Base-by-base conservation (phyloP, 1,140 invertebrate species). In the Colletes gigas region DNA sequence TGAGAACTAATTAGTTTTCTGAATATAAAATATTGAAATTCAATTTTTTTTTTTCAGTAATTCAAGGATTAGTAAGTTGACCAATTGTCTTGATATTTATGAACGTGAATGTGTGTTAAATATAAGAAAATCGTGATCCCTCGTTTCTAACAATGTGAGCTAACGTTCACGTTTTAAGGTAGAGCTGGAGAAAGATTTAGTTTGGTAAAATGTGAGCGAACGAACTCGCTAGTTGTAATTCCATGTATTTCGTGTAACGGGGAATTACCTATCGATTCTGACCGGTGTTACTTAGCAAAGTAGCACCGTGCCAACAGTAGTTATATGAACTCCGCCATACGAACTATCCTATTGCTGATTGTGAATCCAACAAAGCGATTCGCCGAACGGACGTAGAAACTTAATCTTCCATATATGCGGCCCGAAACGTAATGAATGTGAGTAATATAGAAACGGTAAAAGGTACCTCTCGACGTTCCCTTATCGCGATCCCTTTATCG, bases 331-430 rank as follows among this genome's bases (percentile, higher is more conserved):
- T 74, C 17, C 57, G 59, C 62, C 63, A 63, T 69, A 79, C 73
- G 83, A 83, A 83, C 80, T 79, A 76, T 47, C 73, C 71, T 79
- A 83, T 83, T 82, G 76, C 76, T 76, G 50, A 50, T 50, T 50
- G 50, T 50, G 66, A 75, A 66, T 74, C 71, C 81, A 84, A 84
- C 83, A 84, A 84, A 84, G 83, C 81, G 47, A 59, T 52, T 63
- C 69, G 44, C 57, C 68, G 69, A 74, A 73, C 76, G 76, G 81
- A 79, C 76, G 81, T 76, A 72, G 81, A 82, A 84, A 83, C 83
- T 84, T 84, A 84, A 84, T 84, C 83, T 84, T 84, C 83, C 66
- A 54, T 60, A 81, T 82, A 76, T 70, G 80, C 68, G 69, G 59
- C 63, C 76, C 30, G 74, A 59, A 83, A 79, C 69, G 71, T 83